These are phyloP conservation scores for Cheilosia scutellata DNA, from an alignment of 2,888 invertebrate genomes.

Conservation along the genomic window DNA sequence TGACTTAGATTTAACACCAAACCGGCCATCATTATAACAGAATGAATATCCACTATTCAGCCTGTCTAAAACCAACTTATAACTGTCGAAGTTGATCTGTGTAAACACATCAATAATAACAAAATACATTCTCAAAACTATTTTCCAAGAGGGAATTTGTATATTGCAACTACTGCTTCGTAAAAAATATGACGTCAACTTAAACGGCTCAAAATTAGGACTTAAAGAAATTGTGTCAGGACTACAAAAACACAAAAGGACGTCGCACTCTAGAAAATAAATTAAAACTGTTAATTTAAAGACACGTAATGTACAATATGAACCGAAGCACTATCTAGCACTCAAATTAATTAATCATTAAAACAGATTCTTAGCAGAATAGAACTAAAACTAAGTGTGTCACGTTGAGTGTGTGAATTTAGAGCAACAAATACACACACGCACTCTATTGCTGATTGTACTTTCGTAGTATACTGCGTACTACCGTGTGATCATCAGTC, in stretches of 20 bases:
- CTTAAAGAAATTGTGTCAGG: background rate
- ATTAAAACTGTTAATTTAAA: slow-evolving; percentile 27
- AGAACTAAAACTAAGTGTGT: slow-evolving; percentile 36
- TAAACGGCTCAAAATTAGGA: slow-evolving; percentile 16
- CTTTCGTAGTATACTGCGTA: slow-evolving; percentile 32
- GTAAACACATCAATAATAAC: background rate
- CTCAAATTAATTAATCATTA: background rate
- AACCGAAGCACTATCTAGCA: slow-evolving; percentile 4
- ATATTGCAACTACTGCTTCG: slow-evolving; percentile 38
- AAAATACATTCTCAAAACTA: background rate
- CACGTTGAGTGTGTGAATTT: slow-evolving; percentile 16
- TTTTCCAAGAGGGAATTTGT: slow-evolving; percentile 50
- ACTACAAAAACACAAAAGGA: slow-evolving; percentile 25
- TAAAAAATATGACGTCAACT: slow-evolving; percentile 27
- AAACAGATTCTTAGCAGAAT: slow-evolving; percentile 1
- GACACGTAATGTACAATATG: slow-evolving; percentile 31
- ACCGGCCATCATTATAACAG: too few relatives aligned
- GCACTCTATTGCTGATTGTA: slow-evolving; percentile 55
- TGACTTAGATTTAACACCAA: too few relatives aligned
- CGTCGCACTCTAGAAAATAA: slow-evolving; percentile 37
- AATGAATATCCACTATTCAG: too few relatives aligned
- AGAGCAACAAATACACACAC: slow-evolving; percentile 2
- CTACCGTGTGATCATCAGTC: slow-evolving; percentile 54
- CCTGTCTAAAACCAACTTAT: too few relatives aligned
- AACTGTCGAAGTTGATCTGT: too few relatives aligned